phyloP scores from a whole-genome alignment of 2,113 vertebrate species.

The Leptobrachium leishanense region DNA sequence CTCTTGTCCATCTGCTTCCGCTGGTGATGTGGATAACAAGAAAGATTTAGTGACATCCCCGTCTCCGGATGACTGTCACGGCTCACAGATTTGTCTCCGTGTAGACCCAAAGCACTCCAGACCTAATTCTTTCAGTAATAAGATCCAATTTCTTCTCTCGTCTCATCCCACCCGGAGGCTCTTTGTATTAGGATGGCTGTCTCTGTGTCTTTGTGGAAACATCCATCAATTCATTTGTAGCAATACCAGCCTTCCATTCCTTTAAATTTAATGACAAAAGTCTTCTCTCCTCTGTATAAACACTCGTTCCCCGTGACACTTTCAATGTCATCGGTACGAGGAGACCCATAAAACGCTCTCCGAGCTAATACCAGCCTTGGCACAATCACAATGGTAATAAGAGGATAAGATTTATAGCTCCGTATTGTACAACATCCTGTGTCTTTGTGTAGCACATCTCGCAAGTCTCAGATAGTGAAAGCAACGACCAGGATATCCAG shows the following conservation, averaged over 20 bases:
- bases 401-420: too few relatives aligned
- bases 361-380: too few relatives aligned
- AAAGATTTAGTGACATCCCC: neutral
- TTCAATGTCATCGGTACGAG: conserved; percentile 8
- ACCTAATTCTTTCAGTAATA: conserved; percentile 23
- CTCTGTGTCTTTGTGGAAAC: conserved; percentile 23
- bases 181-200: conserved; percentile 22
- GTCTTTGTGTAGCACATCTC: too few relatives aligned
- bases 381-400: too few relatives aligned
- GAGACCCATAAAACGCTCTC: too few relatives aligned
- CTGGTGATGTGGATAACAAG: neutral
- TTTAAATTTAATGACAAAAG: neutral
- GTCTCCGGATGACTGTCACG: neutral
- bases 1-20: too few relatives aligned
- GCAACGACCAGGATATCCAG: too few relatives aligned
- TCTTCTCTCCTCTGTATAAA: neutral
- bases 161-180: conserved; percentile 1
- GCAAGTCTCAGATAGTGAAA: too few relatives aligned
- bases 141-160: conserved; percentile 9
- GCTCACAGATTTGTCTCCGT: neutral
- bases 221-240: conserved; percentile 36
- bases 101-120: conserved; percentile 17
- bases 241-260: conserved; percentile 13
- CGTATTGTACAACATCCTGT: too few relatives aligned
- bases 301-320: neutral